Base-by-base conservation (phyloP, 35 echinoderm and acorn worm genomes). In the Diadema setosum region DNA sequence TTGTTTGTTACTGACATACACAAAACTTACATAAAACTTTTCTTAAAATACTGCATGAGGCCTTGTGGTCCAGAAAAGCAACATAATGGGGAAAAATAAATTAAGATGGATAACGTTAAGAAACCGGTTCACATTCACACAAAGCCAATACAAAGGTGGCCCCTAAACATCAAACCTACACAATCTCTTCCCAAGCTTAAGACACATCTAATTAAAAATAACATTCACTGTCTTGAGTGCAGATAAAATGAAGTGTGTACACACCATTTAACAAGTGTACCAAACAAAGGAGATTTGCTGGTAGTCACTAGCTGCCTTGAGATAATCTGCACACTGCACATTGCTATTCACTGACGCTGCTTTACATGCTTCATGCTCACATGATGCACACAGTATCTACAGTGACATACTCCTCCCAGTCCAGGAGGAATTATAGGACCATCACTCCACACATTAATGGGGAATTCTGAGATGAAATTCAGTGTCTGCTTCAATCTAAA, bases 21-120 rank as follows among this genome's bases (percentile, higher is more conserved):
- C 37, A 67, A 67, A n/a, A n/a, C 63, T 67, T 67, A 67, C 63
- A 67, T 67, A 67, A 67, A 67, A 67, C 63, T 67, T 67, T 67
- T 67, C 63, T 67, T 67, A 67, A 67, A 67, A 67, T 67, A 67
- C 63, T 67, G 63, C 63, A 67, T 33, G 63, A 67, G 63, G 63
- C 63, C 63, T 67, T 67, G 30, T 63, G 11, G 49, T 16, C 21
- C 49, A 65, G n/a, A 67, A 32, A 67, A 67, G 63, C 63, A 67
- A 67, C 63, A 67, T 67, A 34, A 67, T 34, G 37, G 37, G 27
- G n/a, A n/a, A 33, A 67, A 67, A 33, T 67, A 67, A 67, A 67
- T 67, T 67, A 67, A 67, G 63, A n/a, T n/a, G n/a, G n/a, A n/a
- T n/a, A n/a, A n/a, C n/a, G n/a, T n/a, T 67, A 26, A 67, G 27